phyloP scores from a whole-genome alignment of 2,113 vertebrate species.

The Amblyopsis rosae region DNA sequence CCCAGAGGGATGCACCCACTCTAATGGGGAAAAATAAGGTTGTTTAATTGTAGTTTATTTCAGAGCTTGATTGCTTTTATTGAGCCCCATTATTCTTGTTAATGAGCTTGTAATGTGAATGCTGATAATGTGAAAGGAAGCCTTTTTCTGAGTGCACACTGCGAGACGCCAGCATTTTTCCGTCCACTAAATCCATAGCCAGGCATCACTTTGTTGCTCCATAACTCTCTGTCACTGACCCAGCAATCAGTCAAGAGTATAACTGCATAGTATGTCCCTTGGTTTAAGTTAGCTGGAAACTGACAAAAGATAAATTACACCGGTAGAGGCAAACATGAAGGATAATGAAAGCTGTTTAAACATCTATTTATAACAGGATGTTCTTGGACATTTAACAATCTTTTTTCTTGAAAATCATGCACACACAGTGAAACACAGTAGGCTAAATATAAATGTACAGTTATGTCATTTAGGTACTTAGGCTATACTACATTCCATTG shows the following conservation, averaged over 20 bases:
- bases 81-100: slow-evolving; percentile 80
- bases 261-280: not conserved
- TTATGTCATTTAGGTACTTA: slow-evolving; percentile 4
- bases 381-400: slow-evolving; percentile 19
- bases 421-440: not conserved
- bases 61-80: slow-evolving; percentile 79
- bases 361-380: not conserved
- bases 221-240: slow-evolving; percentile 40
- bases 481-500: too few relatives aligned
- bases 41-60: slow-evolving; percentile 81
- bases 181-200: slow-evolving; percentile 41
- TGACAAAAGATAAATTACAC: slow-evolving; percentile 15
- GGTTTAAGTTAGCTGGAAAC: not conserved
- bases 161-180: slow-evolving; percentile 31
- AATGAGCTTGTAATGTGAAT: slow-evolving; percentile 78
- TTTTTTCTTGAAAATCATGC: not conserved
- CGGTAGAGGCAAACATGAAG: not conserved
- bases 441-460: not conserved
- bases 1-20: slow-evolving; percentile 58
- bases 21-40: slow-evolving; percentile 78
- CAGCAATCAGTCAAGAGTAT: slow-evolving; percentile 18
- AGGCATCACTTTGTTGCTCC: slow-evolving; percentile 58
- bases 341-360: slow-evolving; percentile 7
- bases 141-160: slow-evolving; percentile 33
- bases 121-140: slow-evolving; percentile 70